Evolutionary conservation across 30 jellyfish, hydroid and myxozoan genomes (phyloP).

Genomic region (Cassiopea xamachana): DNA sequence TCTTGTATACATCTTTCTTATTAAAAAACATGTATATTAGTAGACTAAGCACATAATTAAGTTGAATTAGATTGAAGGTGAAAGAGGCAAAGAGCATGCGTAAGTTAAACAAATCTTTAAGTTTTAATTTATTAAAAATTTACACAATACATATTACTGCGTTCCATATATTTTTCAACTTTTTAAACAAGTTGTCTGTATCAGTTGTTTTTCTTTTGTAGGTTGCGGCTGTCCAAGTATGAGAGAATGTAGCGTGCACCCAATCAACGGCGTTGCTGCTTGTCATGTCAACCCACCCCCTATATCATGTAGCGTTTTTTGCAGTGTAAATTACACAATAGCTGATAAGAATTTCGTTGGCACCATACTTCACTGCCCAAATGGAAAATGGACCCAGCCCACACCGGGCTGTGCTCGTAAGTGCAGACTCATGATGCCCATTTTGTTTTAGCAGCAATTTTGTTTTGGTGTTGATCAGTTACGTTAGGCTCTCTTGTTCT

Average conservation of each 20-base stretch:
- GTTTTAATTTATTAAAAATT: too few species aligned
- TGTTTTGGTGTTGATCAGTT: too few species aligned
- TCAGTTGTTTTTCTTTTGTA: background rate
- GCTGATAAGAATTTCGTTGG: constrained; percentile 52
- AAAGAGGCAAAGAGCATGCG: too few species aligned
- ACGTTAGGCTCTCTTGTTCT: too few species aligned
- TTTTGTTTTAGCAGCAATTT: too few species aligned
- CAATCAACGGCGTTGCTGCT: constrained; percentile 76
- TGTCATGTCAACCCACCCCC: constrained; percentile 74
- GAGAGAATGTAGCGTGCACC: constrained; percentile 74
- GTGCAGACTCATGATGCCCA: constrained; percentile 3
- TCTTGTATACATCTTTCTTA: too few species aligned
- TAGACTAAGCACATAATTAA: too few species aligned
- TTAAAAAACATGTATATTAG: too few species aligned
- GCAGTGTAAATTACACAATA: constrained; percentile 53
- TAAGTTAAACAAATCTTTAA: too few species aligned
- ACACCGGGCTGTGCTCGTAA: constrained; percentile 91
- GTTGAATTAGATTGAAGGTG: too few species aligned
- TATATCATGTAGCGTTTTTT: constrained; percentile 74
- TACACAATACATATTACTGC: too few species aligned
- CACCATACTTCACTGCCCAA: constrained; percentile 63
- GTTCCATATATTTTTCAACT: too few species aligned
- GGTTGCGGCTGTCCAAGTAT: constrained; percentile 91
- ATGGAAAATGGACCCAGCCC: constrained; percentile 66
- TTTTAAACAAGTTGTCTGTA: background rate